phyloP scores from a whole-genome alignment of 2,888 invertebrate genomes.

The Synergus japonicus region DNA sequence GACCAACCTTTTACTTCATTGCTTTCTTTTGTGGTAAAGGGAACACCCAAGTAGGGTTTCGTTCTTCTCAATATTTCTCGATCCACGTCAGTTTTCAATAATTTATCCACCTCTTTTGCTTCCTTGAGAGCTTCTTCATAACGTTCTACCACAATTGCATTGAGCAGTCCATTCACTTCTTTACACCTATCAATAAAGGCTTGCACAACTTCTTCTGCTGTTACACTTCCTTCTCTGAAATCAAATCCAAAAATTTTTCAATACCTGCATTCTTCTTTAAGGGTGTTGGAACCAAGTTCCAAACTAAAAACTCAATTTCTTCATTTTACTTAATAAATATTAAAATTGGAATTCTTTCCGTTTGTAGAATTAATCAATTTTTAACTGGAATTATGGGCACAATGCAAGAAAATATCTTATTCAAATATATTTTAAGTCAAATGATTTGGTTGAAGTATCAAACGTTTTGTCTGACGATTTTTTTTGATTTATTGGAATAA shows the following conservation, averaged over 20 bases:
- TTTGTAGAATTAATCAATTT: too few species aligned
- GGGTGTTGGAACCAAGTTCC: too few species aligned
- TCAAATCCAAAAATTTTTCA: conserved; percentile 46
- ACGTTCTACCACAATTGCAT: conserved; percentile 90
- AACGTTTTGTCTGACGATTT: too few species aligned
- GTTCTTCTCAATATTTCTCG: conserved; percentile 82
- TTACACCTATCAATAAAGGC: conserved; percentile 88
- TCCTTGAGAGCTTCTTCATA: conserved; percentile 88
- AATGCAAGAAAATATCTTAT: background rate
- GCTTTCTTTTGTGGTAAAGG: conserved; percentile 95
- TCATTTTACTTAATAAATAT: too few species aligned
- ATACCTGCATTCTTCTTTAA: too few species aligned
- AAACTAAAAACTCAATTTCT: too few species aligned
- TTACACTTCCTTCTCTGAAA: conserved; percentile 79
- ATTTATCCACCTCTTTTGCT: conserved; percentile 85
- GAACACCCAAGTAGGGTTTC: conserved; percentile 93
- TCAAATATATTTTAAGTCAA: background rate
- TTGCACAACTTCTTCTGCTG: conserved; percentile 84
- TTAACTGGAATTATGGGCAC: too few species aligned
- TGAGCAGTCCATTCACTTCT: conserved; percentile 86
- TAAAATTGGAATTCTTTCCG: too few species aligned
- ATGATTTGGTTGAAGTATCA: too few species aligned
- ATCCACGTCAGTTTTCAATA: conserved; percentile 81
- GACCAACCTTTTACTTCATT: conserved; percentile 85
- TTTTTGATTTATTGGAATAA: too few species aligned